Conservation (phyloP, 2,113 vertebrate genomes). For the Pantherophis guttatus region DNA sequence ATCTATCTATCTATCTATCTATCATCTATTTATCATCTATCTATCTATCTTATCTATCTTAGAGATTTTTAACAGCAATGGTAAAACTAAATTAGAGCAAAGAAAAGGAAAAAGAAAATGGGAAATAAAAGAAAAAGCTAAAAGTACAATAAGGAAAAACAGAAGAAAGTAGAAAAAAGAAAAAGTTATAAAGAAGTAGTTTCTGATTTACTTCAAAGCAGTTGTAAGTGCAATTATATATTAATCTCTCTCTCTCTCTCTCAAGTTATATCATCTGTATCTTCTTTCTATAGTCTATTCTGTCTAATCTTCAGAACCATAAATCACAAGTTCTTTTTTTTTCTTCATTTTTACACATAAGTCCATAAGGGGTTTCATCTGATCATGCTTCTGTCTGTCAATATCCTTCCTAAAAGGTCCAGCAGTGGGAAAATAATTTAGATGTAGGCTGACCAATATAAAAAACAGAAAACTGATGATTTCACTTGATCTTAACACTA, state of each 20-base stretch:
- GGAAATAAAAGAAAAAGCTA: neutral
- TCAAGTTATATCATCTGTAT: neutral
- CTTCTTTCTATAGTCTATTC: neutral
- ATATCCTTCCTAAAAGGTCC: neutral
- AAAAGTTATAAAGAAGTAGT: neutral
- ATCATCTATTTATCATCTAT: no score
- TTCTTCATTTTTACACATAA: neutral
- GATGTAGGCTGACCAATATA: neutral
- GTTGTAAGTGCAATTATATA: neutral
- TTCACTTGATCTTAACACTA: neutral
- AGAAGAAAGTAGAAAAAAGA: neutral
- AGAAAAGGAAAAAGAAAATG: neutral
- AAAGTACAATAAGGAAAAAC: neutral
- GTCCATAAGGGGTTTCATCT: neutral
- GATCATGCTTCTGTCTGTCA: neutral
- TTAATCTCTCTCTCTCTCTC: neutral
- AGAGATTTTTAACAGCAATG: neutral
- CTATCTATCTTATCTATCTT: no score
- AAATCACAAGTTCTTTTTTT: neutral
- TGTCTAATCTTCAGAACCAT: neutral
- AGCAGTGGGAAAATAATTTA: neutral
- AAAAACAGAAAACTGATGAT: neutral
- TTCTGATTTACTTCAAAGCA: neutral
- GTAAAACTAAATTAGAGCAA: neutral
- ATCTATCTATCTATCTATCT: no score